Percentiles rank a stretch among this genome's conserved stretches.
Evolutionary conservation across 1,140 invertebrate species (phyloP).

Genomic region (Trinorchestia longiramus): DNA sequence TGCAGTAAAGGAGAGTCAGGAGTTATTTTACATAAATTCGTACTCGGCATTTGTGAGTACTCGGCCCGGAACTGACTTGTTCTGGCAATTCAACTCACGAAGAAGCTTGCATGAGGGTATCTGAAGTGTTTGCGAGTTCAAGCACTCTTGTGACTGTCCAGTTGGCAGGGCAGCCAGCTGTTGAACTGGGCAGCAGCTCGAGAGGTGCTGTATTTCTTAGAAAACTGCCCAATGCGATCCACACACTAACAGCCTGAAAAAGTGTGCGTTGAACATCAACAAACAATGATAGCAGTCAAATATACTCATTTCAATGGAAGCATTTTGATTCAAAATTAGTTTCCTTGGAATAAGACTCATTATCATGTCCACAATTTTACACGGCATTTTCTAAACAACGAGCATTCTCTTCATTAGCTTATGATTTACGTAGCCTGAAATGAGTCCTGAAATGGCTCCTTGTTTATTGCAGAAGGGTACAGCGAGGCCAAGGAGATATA

Average conservation of each 20-base stretch:
- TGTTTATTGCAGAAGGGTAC: slow-evolving; percentile 36
- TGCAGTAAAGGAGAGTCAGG: not conserved
- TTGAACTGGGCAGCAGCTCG: not conserved
- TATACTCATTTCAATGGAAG: not conserved
- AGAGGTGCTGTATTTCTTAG: not conserved
- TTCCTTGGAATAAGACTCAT: not conserved
- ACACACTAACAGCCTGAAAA: not conserved
- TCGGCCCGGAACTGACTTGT: not conserved
- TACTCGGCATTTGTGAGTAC: not conserved
- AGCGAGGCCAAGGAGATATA: slow-evolving; percentile 44
- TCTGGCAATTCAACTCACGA: not conserved
- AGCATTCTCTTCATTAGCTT: not conserved
- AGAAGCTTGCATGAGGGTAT: not conserved
- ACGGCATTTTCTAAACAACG: not conserved
- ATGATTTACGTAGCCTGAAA: slow-evolving; percentile 37
- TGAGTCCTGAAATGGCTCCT: not conserved
- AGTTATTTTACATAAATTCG: not conserved
- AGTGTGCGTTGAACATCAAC: not conserved
- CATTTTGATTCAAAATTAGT: not conserved
- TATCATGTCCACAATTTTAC: not conserved
- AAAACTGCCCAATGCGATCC: slow-evolving; percentile 6
- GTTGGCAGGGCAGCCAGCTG: not conserved
- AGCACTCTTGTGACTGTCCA: not conserved
- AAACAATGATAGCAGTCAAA: not conserved
- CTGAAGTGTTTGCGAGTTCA: not conserved